These are phyloP conservation scores for Chlorodrepanis virens DNA, from an alignment of 2,113 vertebrate genomes.

Conservation along the genomic window DNA sequence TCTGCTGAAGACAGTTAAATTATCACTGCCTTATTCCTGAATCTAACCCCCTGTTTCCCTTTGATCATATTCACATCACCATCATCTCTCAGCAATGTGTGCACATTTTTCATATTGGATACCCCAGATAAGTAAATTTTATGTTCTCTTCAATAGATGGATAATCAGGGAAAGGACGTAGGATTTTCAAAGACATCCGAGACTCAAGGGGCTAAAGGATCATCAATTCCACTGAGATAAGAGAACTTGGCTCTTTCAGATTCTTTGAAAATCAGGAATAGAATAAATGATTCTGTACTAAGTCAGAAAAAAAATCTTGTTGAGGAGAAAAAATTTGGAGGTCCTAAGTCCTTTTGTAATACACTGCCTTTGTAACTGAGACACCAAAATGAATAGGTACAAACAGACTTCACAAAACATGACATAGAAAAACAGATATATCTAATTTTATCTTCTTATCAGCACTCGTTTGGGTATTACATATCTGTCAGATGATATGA, in stretches of 20 bases:
- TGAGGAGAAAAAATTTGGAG: not conserved
- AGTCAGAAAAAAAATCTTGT: not conserved
- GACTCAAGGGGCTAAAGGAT: not conserved
- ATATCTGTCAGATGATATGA: not conserved
- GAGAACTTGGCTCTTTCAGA: not conserved
- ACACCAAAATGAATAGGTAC: not conserved
- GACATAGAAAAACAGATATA: not conserved
- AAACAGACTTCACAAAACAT: not conserved
- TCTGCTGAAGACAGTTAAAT: not conserved
- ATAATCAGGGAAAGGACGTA: not conserved
- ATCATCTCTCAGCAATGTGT: not conserved
- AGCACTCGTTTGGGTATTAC: not conserved
- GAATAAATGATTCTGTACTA: not conserved
- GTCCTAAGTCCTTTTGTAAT: not conserved
- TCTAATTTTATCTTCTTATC: conserved; percentile 7
- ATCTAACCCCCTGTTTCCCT: not conserved
- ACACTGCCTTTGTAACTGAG: not conserved
- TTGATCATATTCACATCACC: not conserved
- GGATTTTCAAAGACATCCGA: not conserved
- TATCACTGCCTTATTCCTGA: not conserved
- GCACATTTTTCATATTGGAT: not conserved
- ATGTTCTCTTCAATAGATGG: not conserved
- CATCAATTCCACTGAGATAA: not conserved
- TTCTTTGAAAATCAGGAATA: not conserved
- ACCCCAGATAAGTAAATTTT: not conserved